These are phyloP conservation scores for Mormyrops attenuatus DNA, from an alignment of 2,797 vertebrate species.

Conservation along the genomic window DNA sequence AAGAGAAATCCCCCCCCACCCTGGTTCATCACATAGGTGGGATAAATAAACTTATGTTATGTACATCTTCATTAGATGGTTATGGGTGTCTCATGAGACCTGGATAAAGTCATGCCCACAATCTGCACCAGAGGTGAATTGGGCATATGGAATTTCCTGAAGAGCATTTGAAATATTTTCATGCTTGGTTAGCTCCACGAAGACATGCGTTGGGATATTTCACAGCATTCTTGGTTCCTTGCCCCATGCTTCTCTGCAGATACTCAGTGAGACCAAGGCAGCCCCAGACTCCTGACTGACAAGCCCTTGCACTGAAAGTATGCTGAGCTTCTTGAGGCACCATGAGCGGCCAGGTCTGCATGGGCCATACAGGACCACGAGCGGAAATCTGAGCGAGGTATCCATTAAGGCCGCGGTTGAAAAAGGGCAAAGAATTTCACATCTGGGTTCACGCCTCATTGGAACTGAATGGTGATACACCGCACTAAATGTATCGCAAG, in stretches of 20 bases:
- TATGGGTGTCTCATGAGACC: constrained; percentile 61
- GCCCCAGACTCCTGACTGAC: constrained; percentile 37
- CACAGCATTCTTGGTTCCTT: constrained; percentile 48
- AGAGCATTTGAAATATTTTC: constrained; percentile 47
- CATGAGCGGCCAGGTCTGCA: neutral
- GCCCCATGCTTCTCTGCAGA: constrained; percentile 42
- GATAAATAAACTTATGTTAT: constrained; percentile 57
- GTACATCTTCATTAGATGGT: constrained; percentile 58
- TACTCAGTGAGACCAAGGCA: constrained; percentile 39
- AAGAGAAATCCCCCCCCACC: constrained; percentile 46
- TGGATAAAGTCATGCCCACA: constrained; percentile 52
- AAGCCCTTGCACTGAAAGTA: constrained; percentile 28
- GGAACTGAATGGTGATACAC: neutral
- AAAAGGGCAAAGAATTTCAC: neutral
- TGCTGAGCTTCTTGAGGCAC: constrained; percentile 22
- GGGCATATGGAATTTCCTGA: constrained; percentile 61
- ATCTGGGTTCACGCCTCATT: constrained; percentile 3
- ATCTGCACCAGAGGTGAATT: constrained; percentile 66
- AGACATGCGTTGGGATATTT: constrained; percentile 52
- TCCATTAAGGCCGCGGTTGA: neutral
- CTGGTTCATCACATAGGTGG: constrained; percentile 56
- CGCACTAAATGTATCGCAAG: neutral
- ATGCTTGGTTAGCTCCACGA: constrained; percentile 44
- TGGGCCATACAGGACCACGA: neutral
- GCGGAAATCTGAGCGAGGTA: neutral